These are phyloP conservation scores for Apostichopus parvimensis DNA, from an alignment of 35 echinoderm and acorn worm species.

Conservation along the genomic window DNA sequence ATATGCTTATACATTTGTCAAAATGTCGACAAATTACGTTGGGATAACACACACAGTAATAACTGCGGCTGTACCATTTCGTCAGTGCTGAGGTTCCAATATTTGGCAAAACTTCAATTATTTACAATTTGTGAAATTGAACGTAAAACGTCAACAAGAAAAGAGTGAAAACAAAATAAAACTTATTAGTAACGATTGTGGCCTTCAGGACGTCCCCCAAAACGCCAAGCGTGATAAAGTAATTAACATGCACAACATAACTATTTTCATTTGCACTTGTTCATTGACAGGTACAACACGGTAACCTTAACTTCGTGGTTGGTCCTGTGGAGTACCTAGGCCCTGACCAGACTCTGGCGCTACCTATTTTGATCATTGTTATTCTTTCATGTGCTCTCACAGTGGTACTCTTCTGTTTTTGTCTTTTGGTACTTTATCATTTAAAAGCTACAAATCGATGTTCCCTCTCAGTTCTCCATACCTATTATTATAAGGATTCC, in stretches of 20 bases:
- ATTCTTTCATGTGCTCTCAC: background rate
- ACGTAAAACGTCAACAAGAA: background rate
- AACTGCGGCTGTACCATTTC: too few relatives aligned
- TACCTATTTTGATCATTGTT: background rate
- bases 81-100: too few relatives aligned
- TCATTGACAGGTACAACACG: background rate
- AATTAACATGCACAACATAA: background rate
- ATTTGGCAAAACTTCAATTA: background rate
- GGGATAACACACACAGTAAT: too few relatives aligned
- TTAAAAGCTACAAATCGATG: background rate
- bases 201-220: too few relatives aligned
- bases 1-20: too few relatives aligned
- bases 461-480: background rate
- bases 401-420: background rate
- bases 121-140: background rate
- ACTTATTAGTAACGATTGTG: too few relatives aligned
- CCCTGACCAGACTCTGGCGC: background rate
- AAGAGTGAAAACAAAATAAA: too few relatives aligned
- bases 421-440: background rate
- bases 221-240: too few relatives aligned
- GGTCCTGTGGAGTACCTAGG: conserved; percentile 1
- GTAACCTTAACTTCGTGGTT: background rate
- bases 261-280: background rate
- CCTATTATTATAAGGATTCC: background rate
- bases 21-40: too few relatives aligned